These are phyloP conservation scores for Anaspis maculata DNA, from an alignment of 2,888 invertebrate species.

Conservation along the genomic window DNA sequence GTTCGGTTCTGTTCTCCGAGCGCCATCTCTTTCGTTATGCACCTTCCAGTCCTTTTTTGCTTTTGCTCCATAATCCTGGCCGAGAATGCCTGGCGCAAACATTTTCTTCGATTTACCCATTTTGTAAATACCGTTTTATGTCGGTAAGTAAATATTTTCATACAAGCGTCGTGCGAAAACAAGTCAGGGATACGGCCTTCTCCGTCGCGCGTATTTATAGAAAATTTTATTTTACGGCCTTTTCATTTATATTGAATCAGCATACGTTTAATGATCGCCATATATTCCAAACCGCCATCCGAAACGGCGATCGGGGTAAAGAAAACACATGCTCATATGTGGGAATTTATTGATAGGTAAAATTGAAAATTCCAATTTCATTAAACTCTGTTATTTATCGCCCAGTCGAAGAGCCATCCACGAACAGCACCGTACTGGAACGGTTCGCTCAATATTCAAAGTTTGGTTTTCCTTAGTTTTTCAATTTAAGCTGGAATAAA, in stretches of 20 bases:
- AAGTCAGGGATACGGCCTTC: slow-evolving; percentile 16
- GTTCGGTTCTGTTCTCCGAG: no score
- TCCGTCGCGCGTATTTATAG: slow-evolving; percentile 16
- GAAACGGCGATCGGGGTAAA: slow-evolving; percentile 8
- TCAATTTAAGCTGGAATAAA: no score
- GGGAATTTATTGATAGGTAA: slow-evolving; percentile 11
- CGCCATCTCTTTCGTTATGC: no score
- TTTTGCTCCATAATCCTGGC: no score
- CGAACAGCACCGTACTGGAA: no score
- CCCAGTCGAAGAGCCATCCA: no score
- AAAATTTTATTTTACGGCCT: slow-evolving; percentile 15
- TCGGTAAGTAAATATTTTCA: slow-evolving; percentile 11
- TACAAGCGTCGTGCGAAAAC: slow-evolving; percentile 11
- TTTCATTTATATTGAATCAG: slow-evolving; percentile 13
- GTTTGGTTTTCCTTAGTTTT: no score
- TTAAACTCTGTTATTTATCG: slow-evolving; percentile 8
- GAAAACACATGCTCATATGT: slow-evolving; percentile 11
- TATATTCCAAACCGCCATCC: no score
- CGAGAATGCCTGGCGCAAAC: no score
- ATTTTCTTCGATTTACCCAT: slow-evolving; percentile 11
- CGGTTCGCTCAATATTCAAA: no score
- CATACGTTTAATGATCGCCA: slow-evolving; percentile 13
- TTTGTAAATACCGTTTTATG: slow-evolving; percentile 14
- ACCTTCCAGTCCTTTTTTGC: no score
- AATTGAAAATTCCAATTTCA: slow-evolving; percentile 11